phyloP scores from a whole-genome alignment of 2,888 invertebrate species.

The Tenodera sinensis region DNA sequence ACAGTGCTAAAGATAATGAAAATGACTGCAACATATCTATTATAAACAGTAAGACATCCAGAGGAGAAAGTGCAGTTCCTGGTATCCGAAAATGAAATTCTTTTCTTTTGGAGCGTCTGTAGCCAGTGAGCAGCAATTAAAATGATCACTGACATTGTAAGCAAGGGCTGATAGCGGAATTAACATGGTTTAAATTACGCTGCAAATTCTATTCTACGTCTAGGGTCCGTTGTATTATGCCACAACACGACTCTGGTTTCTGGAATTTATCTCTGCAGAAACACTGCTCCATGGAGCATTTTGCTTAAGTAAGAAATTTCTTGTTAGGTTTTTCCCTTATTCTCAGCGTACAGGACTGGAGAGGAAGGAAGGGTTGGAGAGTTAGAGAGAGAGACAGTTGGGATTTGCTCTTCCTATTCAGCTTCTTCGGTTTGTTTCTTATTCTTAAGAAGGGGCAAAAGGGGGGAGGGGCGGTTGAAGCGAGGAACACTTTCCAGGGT shows the following conservation, averaged over 20 bases:
- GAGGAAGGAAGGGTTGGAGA: neutral
- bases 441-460: neutral
- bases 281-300: neutral
- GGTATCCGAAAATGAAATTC: no score
- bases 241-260: neutral
- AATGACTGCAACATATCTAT: no score
- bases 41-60: no score
- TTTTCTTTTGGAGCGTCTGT: no score
- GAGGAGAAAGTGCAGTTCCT: no score
- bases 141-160: neutral
- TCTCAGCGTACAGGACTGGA: neutral
- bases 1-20: no score
- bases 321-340: neutral
- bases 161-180: neutral
- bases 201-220: neutral
- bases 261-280: neutral
- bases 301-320: conserved; percentile 4
- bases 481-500: neutral
- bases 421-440: conserved; percentile 10
- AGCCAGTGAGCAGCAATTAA: neutral
- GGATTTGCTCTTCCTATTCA: neutral
- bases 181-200: neutral
- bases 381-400: neutral
- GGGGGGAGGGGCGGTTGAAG: neutral
- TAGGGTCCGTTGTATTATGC: no score